Percentiles rank a stretch among this genome's conserved stretches.
Conservation (phyloP, 2,888 invertebrate genomes). For the Melieria omissa region DNA sequence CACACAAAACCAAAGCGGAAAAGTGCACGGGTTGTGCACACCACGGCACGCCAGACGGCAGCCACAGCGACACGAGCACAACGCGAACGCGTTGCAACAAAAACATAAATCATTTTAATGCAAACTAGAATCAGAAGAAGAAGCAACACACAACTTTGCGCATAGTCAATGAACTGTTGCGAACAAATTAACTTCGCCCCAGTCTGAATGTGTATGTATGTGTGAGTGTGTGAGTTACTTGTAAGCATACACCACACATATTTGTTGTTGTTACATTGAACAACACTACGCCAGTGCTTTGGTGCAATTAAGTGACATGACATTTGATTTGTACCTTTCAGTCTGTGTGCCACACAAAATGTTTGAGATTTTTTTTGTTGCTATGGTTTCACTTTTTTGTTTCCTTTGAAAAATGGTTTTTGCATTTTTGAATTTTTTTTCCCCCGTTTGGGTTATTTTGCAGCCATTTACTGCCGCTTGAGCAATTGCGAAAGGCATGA, state of each 20-base stretch:
- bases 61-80: no score
- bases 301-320: constrained; percentile 48
- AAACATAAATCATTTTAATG: constrained; percentile 30
- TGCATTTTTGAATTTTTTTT: neutral
- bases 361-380: constrained; percentile 30
- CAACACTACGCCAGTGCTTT: neutral
- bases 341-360: constrained; percentile 6
- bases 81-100: no score
- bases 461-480: constrained; percentile 7
- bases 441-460: no score
- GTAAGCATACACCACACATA: neutral
- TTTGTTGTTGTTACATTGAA: neutral
- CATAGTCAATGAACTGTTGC: neutral
- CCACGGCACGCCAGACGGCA: no score
- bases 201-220: no score
- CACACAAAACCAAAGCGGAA: constrained; percentile 14
- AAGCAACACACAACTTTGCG: constrained; percentile 5
- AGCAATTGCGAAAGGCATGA: constrained; percentile 15
- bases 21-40: constrained; percentile 5
- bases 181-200: no score
- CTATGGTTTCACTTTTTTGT: constrained; percentile 9
- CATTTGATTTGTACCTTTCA: constrained; percentile 45
- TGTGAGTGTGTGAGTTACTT: no score
- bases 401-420: constrained; percentile 23
- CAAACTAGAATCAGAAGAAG: constrained; percentile 26